These are phyloP conservation scores for Tupiocoris notatus DNA, from an alignment of 2,888 invertebrate genomes.

Conservation along the genomic window DNA sequence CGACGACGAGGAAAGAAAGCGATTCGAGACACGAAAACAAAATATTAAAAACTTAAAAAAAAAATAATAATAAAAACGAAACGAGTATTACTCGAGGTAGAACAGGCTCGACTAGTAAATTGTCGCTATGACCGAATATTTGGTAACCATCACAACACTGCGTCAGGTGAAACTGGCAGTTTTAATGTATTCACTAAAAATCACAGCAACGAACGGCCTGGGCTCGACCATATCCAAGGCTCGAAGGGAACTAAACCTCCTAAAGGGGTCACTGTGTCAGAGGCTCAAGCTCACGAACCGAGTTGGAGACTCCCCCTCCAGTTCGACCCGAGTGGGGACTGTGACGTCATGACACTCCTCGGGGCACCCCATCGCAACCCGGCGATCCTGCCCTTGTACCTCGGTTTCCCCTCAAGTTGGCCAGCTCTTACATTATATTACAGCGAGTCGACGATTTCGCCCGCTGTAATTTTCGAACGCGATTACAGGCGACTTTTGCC, in stretches of 20 bases:
- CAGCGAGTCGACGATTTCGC: too few species aligned
- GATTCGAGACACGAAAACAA: not conserved
- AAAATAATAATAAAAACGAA: not conserved
- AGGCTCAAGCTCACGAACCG: not conserved
- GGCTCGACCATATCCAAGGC: constrained; percentile 10
- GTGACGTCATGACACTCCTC: constrained; percentile 23
- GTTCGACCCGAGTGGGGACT: constrained; percentile 11
- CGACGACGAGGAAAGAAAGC: too few species aligned
- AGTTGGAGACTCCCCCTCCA: constrained; percentile 12
- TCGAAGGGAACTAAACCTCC: constrained; percentile 20
- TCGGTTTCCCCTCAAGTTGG: not conserved
- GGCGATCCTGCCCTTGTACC: constrained; percentile 1
- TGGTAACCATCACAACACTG: not conserved
- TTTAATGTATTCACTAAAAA: constrained; percentile 6
- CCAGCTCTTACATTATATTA: not conserved
- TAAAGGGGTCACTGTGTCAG: constrained; percentile 40
- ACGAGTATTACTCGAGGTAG: not conserved
- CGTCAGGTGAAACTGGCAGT: too few species aligned
- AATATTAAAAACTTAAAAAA: not conserved
- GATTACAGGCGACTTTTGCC: too few species aligned
- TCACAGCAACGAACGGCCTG: constrained; percentile 12
- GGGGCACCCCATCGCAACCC: not conserved
- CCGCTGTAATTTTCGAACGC: too few species aligned
- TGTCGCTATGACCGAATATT: not conserved
- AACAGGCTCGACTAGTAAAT: not conserved